These are phyloP conservation scores for Sympetrum striolatum DNA, from an alignment of 2,888 invertebrate species.

Conservation along the genomic window DNA sequence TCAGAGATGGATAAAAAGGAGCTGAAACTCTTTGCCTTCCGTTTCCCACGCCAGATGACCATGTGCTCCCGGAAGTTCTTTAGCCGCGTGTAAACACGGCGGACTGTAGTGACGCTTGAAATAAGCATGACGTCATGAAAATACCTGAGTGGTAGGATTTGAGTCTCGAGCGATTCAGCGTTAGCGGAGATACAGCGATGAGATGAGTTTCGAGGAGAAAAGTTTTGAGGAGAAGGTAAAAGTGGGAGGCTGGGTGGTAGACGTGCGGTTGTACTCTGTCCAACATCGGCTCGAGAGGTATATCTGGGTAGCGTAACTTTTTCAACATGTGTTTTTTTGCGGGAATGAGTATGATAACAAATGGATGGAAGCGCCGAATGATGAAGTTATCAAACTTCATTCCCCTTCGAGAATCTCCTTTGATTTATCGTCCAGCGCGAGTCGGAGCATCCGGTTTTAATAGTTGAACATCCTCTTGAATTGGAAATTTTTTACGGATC, in stretches of 20 bases:
- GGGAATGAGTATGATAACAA: no score
- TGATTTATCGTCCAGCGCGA: no score
- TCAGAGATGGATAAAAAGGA: not conserved
- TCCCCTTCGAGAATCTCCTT: no score
- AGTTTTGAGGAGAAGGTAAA: not conserved
- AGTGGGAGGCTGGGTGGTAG: not conserved
- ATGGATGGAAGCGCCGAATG: no score
- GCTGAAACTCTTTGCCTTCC: not conserved
- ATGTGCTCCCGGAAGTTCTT: not conserved
- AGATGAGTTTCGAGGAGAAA: not conserved
- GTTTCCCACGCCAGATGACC: not conserved
- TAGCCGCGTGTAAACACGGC: not conserved
- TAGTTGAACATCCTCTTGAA: no score
- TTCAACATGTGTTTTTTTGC: no score
- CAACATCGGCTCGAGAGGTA: not conserved
- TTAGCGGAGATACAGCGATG: not conserved
- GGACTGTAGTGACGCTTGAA: not conserved
- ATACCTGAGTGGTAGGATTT: not conserved
- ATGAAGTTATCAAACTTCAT: no score
- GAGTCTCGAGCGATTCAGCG: not conserved
- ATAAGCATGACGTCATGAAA: not conserved
- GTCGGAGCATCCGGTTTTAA: no score
- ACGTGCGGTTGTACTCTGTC: not conserved
- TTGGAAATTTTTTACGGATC: no score
- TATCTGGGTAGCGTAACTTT: not conserved